Evolutionary conservation across 2,113 vertebrate genomes (phyloP).

Genomic region (Desmodus rotundus): DNA sequence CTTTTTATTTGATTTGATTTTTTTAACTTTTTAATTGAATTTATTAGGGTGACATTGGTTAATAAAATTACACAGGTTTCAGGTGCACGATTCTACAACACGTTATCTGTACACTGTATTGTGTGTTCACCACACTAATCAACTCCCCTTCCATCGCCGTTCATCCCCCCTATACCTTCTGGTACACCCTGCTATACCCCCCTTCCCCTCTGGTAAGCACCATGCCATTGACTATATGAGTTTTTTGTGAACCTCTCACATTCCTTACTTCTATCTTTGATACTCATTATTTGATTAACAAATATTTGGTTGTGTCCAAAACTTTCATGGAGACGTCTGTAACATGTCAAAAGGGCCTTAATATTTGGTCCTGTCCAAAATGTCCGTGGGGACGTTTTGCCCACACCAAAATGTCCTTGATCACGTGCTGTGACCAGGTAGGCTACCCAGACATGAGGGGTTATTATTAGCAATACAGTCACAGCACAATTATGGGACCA

Average conservation of each 20-base stretch:
- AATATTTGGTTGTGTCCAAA: neutral
- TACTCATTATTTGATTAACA: neutral
- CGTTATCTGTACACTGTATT: neutral
- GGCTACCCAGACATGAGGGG: neutral
- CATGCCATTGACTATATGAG: neutral
- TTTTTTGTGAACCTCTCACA: neutral
- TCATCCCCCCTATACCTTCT: neutral
- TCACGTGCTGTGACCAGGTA: neutral
- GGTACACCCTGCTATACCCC: too few species aligned
- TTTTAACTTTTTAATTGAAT: neutral
- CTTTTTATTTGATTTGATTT: neutral
- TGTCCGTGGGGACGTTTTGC: neutral
- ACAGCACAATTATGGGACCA: neutral
- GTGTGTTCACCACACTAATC: neutral
- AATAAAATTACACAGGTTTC: neutral
- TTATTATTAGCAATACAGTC: neutral
- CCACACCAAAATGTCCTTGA: neutral
- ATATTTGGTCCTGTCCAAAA: neutral
- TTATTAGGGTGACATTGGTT: neutral
- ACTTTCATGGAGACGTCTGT: neutral
- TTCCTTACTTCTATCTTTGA: neutral
- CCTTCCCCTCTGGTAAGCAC: neutral
- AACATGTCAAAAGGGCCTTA: neutral
- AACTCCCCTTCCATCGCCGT: neutral
- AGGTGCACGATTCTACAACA: neutral